Evolutionary conservation across 2,797 vertebrate species (phyloP).

Genomic region (Sebastes itinus): DNA sequence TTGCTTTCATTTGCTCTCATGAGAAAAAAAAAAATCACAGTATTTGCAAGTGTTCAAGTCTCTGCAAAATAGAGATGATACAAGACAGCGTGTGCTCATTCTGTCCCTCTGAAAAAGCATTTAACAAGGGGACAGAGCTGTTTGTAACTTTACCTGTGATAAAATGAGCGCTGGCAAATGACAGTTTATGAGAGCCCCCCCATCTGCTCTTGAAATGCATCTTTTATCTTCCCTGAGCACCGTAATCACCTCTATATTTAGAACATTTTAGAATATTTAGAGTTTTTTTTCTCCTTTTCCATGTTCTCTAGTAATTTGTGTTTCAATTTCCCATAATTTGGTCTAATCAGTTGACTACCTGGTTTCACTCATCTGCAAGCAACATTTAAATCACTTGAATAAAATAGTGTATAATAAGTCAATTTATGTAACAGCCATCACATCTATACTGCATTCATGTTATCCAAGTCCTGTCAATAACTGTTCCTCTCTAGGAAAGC

Average conservation of each 20-base stretch:
- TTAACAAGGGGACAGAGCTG: slow-evolving; percentile 29
- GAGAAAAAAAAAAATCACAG: neutral
- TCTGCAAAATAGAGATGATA: slow-evolving; percentile 28
- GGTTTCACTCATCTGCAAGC: neutral
- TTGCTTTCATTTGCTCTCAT: slow-evolving; percentile 5
- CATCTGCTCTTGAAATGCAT: slow-evolving; percentile 21
- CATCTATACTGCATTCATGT: neutral
- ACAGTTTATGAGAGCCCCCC: slow-evolving; percentile 35
- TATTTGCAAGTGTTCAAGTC: slow-evolving; percentile 1
- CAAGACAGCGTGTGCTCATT: slow-evolving; percentile 45
- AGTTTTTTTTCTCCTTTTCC: neutral
- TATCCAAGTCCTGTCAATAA: neutral
- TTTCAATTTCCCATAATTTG: neutral
- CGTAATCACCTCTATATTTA: slow-evolving; percentile 46
- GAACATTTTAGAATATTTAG: neutral
- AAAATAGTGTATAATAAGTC: neutral
- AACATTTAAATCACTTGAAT: neutral
- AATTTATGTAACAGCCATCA: neutral
- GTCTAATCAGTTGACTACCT: neutral
- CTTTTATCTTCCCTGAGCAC: slow-evolving; percentile 33
- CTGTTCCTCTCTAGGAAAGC: neutral
- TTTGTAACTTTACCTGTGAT: slow-evolving; percentile 41
- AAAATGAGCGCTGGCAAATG: slow-evolving; percentile 24
- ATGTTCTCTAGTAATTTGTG: neutral
- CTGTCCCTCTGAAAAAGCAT: slow-evolving; percentile 41